Evolutionary conservation across 2,113 vertebrate species (phyloP).

Genomic region (Australoheros scitulus): DNA sequence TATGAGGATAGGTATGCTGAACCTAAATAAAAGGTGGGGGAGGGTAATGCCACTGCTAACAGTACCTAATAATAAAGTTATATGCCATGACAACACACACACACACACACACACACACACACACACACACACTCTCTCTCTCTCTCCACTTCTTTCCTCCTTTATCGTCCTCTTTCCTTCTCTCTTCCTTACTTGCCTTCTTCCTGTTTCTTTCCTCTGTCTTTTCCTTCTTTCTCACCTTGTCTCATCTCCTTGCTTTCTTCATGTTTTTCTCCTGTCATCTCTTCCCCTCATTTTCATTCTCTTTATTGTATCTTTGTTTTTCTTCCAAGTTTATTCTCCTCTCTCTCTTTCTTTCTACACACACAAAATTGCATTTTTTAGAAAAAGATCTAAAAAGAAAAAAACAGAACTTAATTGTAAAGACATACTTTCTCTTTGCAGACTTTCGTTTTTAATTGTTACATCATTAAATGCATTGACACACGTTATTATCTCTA

Average conservation of each 20-base stretch:
- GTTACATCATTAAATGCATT: accelerated
- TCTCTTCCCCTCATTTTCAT: not conserved
- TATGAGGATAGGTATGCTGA: not conserved
- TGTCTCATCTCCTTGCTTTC: not conserved
- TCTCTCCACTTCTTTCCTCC: too few relatives aligned
- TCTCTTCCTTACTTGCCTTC: not conserved
- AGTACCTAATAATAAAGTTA: not conserved
- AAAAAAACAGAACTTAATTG: not conserved
- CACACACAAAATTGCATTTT: not conserved
- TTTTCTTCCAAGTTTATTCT: not conserved
- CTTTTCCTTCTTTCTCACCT: not conserved
- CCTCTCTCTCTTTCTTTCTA: not conserved
- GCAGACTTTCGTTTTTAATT: not conserved
- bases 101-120: not conserved
- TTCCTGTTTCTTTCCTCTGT: accelerated
- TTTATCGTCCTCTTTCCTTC: not conserved
- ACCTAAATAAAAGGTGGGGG: not conserved
- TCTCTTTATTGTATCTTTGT: not conserved
- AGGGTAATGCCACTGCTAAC: not conserved
- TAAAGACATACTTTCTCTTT: accelerated
- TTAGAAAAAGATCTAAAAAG: not conserved
- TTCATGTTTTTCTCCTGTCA: accelerated
- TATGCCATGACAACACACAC: too few relatives aligned
- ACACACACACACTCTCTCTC: not conserved
- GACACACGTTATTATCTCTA: not conserved